Evolutionary conservation across 2,888 invertebrate species (phyloP).

Genomic region (Neoaliturus tenellus): DNA sequence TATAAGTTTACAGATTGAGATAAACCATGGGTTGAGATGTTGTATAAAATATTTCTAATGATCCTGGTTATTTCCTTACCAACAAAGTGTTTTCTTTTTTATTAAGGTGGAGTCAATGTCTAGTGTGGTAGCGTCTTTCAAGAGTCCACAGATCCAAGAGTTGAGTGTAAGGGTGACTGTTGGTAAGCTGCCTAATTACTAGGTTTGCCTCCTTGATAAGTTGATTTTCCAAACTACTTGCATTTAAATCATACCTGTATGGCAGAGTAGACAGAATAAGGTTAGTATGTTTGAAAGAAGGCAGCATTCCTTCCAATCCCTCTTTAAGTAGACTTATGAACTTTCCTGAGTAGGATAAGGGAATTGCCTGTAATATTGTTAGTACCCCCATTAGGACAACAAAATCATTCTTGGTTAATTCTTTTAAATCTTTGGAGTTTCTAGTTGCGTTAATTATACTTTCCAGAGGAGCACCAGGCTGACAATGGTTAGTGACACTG

Average conservation of each 20-base stretch:
- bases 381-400: not conserved
- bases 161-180: not conserved
- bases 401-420: not conserved
- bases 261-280: not conserved
- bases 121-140: not conserved
- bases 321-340: not conserved
- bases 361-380: not conserved
- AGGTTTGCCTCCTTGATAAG: not conserved
- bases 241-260: not conserved
- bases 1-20: too few species aligned
- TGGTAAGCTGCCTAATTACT: not conserved
- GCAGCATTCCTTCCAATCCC: not conserved
- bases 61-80: not conserved
- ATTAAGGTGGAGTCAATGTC: not conserved
- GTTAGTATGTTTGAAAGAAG: not conserved
- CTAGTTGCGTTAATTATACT: not conserved
- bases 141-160: slow-evolving; percentile 9
- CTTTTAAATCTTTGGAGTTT: not conserved
- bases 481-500: not conserved
- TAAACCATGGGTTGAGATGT: too few species aligned
- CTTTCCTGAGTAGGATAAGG: too few species aligned
- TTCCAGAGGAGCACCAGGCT: not conserved
- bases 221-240: not conserved
- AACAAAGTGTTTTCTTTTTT: not conserved
- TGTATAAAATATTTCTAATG: too few species aligned